Percentiles rank a stretch among this genome's conserved stretches.
Conservation (phyloP, 2,113 vertebrate genomes). For the Paraplagusia blochii region DNA sequence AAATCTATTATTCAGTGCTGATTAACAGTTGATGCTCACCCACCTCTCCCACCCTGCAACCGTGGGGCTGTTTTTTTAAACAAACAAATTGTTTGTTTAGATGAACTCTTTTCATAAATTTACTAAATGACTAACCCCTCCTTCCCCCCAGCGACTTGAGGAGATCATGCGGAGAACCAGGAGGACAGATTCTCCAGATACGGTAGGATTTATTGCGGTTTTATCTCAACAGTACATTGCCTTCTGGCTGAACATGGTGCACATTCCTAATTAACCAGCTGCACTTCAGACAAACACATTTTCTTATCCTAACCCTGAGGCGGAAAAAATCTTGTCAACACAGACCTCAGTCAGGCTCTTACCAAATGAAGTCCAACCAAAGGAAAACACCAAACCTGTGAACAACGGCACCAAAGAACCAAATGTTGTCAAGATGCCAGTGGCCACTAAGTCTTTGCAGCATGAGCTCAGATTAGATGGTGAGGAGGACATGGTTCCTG, state of each 20-base stretch:
- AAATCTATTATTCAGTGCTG: no score
- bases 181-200: slow-evolving; percentile 69
- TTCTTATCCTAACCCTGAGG: slow-evolving; percentile 4
- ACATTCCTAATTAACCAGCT: slow-evolving; percentile 10
- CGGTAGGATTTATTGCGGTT: slow-evolving; percentile 42
- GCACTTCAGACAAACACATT: slow-evolving; percentile 6
- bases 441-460: slow-evolving; percentile 48
- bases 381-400: slow-evolving; percentile 66
- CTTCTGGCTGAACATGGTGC: slow-evolving; percentile 37
- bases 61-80: no score
- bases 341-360: slow-evolving; percentile 44
- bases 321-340: slow-evolving; percentile 12
- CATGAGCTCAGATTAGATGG: slow-evolving; percentile 30
- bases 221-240: slow-evolving; percentile 25
- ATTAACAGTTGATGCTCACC: no score
- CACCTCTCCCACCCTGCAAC: no score
- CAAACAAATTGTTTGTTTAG: no score
- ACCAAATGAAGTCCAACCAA: slow-evolving; percentile 51
- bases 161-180: slow-evolving; percentile 79
- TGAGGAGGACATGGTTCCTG: slow-evolving; percentile 67
- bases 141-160: slow-evolving; percentile 70
- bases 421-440: slow-evolving; percentile 49
- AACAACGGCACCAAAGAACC: slow-evolving; percentile 48
- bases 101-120: no score
- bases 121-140: no score